phyloP scores from a whole-genome alignment of 2,797 vertebrate species.

The Mycteria americana region DNA sequence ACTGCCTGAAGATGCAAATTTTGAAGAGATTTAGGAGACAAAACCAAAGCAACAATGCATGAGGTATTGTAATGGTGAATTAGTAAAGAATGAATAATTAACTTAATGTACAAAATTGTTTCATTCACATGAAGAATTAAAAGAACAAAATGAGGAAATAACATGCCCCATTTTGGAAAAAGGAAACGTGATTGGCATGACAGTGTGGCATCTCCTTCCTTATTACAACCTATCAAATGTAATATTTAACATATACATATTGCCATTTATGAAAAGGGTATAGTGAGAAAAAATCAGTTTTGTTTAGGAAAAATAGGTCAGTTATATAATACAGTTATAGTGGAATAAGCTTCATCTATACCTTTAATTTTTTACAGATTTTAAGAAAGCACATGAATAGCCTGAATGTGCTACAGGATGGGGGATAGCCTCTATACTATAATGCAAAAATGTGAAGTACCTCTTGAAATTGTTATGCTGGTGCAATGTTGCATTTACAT shows the following conservation, averaged over 20 bases:
- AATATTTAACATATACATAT: neutral
- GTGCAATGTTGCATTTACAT: neutral
- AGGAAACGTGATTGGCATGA: neutral
- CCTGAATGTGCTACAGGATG: neutral
- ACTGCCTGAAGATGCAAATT: neutral
- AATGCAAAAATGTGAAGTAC: neutral
- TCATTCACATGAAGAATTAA: neutral
- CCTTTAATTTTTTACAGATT: neutral
- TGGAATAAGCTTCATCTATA: neutral
- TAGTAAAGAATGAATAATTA: neutral
- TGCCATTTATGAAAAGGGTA: neutral
- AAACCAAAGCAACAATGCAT: neutral
- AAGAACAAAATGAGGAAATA: neutral
- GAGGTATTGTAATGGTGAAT: neutral
- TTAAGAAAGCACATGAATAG: neutral
- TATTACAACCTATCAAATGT: neutral
- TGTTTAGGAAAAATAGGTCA: neutral
- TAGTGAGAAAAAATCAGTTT: neutral
- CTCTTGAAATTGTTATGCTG: neutral
- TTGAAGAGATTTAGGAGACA: neutral
- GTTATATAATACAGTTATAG: neutral
- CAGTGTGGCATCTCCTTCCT: neutral
- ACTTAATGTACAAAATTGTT: neutral
- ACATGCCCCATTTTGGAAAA: neutral
- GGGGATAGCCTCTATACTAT: neutral